A percentile compares a stretch with the other conserved stretches of the same genome.
Conservation (phyloP, 2,113 vertebrate genomes). For the Pygoscelis antarcticus region DNA sequence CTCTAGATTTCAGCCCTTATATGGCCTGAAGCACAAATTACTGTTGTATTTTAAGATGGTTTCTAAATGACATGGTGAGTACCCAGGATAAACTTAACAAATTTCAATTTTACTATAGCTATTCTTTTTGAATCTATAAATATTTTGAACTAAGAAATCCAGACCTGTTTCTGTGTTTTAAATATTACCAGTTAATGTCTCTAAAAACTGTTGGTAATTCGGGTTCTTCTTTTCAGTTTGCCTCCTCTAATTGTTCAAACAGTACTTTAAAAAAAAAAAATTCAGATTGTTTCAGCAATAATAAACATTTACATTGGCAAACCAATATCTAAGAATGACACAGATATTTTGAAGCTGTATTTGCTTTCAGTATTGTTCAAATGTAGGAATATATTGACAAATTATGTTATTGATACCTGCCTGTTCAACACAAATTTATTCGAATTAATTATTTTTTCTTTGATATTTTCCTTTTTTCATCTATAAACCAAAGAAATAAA, state of each 20-base stretch:
- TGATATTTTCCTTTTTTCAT: background rate
- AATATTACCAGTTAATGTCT: background rate
- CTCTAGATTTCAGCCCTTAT: background rate
- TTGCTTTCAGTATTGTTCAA: background rate
- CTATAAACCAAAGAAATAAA: background rate
- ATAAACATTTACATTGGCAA: background rate
- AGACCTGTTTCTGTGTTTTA: background rate
- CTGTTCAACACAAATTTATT: background rate
- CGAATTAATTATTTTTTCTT: background rate
- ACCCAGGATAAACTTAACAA: background rate
- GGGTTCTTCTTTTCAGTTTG: background rate
- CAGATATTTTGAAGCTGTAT: background rate
- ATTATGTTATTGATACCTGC: background rate
- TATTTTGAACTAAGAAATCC: background rate
- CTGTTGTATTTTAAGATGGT: background rate
- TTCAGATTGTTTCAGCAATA: background rate
- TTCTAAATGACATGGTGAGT: background rate
- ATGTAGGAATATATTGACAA: background rate
- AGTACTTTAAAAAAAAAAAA: too few relatives aligned
- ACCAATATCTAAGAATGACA: background rate
- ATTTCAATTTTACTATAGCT: background rate
- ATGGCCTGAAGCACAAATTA: background rate
- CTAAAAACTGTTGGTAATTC: background rate
- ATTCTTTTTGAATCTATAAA: background rate
- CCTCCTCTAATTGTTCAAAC: background rate